Base-by-base conservation (phyloP, 1,140 invertebrate species). In the Pseudachorutes palmiensis region DNA sequence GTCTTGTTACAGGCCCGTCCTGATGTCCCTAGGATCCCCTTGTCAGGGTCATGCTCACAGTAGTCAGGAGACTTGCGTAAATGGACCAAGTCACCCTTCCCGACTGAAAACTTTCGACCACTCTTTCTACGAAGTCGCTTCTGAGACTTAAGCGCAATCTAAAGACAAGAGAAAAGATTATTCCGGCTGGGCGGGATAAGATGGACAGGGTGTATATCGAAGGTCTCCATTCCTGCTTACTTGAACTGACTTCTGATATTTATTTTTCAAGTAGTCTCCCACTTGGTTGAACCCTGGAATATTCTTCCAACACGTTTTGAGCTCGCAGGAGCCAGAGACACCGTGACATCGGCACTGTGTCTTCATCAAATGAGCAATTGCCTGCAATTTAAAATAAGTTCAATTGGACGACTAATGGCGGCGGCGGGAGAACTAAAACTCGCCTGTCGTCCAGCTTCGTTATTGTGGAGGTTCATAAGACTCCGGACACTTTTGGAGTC, bases 381-480 rank as follows among this genome's bases (percentile, higher is more conserved):
- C 78, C 80, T 81, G 68, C 59, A 65, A 67, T 55, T 0, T 24
- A 57, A 16, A 66, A 60, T 66, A 48, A 57, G 5, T 55, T 16
- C 5, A 55, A 55, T 16, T 55, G 24, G 9, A 62, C 26, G 26
- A 57, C 26, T 58, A 45, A 45, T 12, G 19, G 9, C 9, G 9
- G 19, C 36, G 9, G 19, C 36, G 9, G 19, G 19, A 45, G 9
- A 12, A 45, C 36, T 45, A 45, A 45, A 19, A 62, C 61, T 63
- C 64, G 85, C 85, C 78, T 83, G 79, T 74, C 85, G 74, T 24
- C 86, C 86, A 31, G 83, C 85, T 76, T 84, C 81, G 73, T 86
- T 87, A 75, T 87, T 87, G 76, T 87, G 86, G 2, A 86, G 77
- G 77, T 87, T 86, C 82, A 86, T 84, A 65, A 83, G 75, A 51